Base-by-base conservation (phyloP, 1,140 invertebrate genomes). In the Linepithema humile region DNA sequence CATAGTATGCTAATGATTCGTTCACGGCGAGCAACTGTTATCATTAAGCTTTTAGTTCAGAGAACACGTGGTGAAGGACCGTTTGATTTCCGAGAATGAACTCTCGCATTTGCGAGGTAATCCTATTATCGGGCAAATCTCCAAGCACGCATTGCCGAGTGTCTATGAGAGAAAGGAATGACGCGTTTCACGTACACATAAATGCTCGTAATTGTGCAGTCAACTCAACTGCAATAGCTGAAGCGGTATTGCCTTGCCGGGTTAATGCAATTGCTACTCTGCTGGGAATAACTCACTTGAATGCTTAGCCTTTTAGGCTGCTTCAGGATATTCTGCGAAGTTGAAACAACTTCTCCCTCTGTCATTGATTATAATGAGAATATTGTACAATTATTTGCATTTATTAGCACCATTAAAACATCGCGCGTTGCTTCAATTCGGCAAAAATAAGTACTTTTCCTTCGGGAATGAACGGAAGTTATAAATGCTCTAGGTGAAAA, bases 1-100 rank as follows among this genome's bases (percentile, higher is more conserved):
- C 6, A 35, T 20, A 17, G 7, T 38, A 17, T 17, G 50, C 55
- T 59, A 62, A 75, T 26, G 29, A 23, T 32, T 67, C 45, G 9
- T 38, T 65, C 60, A 20, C 20, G n/a, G 6, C 12, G 20, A 72
- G 6, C n/a, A 32, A 73, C 57, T 73, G 40, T 72, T 82, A 38
- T 59, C 43, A 23, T 45, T 59, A 70, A 55, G 55, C 38, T 20
- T 7, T 35, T 45, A 57, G 40, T 55, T n/a, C 23, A 26, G 55
- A 59, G 26, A 45, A 2, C 40, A 57, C 29, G 57, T 65, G 26
- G 10, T 23, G 17, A 38, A 43, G 60, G 23, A 35, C 32, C 5
- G 20, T 45, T 43, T 35, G 48, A 83, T 75, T 83, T 55, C 45
- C 80, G 48, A 80, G 73, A 78, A 87, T 86, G 74, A 87, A 65